Conservation (phyloP, 2,113 vertebrate genomes). For the Heterotis niloticus region DNA sequence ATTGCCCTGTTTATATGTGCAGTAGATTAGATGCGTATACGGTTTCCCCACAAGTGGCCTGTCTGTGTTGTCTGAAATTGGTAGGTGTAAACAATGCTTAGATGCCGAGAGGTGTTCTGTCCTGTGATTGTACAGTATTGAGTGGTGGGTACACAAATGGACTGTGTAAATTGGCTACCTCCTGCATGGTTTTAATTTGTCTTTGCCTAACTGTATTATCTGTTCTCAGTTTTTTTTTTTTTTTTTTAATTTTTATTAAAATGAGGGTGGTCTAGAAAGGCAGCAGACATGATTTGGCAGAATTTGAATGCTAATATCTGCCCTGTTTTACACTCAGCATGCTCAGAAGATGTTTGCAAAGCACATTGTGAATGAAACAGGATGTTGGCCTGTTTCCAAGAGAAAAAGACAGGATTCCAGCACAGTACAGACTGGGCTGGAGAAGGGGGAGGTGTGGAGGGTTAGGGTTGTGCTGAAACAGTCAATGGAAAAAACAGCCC, state of each 20-base stretch:
- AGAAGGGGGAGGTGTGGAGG: constrained; percentile 25
- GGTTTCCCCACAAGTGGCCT: no score
- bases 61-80: background rate
- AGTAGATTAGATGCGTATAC: no score
- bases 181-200: no score
- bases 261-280: background rate
- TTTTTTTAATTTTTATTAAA: background rate
- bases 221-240: background rate
- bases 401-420: constrained; percentile 50
- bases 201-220: background rate
- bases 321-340: background rate
- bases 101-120: constrained; percentile 45
- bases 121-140: constrained; percentile 32
- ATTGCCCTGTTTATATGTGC: no score
- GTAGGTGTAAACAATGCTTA: constrained; percentile 55
- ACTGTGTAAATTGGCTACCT: background rate
- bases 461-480: constrained; percentile 36
- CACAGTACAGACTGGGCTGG: constrained; percentile 32
- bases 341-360: constrained; percentile 23
- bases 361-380: constrained; percentile 36
- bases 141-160: constrained; percentile 26
- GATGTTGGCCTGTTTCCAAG: constrained; percentile 45
- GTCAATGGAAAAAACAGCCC: constrained; percentile 36
- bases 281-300: background rate
- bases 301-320: background rate